Evolutionary conservation across 2,888 invertebrate species (phyloP), one percentile per base, ranked within the genome.

Genomic region (Nephrotoma flavescens): DNA sequence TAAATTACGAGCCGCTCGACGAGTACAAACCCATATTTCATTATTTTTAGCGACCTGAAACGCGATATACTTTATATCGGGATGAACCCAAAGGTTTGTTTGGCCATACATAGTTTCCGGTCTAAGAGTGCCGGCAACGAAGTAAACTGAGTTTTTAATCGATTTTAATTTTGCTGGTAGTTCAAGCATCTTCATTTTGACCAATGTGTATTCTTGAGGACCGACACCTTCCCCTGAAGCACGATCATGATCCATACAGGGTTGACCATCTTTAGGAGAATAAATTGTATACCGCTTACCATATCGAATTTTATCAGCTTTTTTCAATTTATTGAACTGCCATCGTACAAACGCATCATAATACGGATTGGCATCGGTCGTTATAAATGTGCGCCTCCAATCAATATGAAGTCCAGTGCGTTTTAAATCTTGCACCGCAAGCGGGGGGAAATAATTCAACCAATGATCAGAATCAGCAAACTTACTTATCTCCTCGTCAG

Each of bases 51-150:
- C 93, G 0, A 95, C 95, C 89, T 95, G 93, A 91, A 98, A 97
- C 0, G 96, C 98, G 88, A 99, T 94, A 90, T 99, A 99, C 88
- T 94, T 95, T 90, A 99, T 96, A 90, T 99, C 98, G 0, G 99
- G 99, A 90, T 96, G 96, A 4, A 99, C 91, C 98, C 99, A 99
- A 91, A 99, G 99, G 91, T 99, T 99, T 0, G 99, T 99, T 92
- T 99, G 99, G 0, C 99, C 99, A 90, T 99, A 99, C 99, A 99
- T 99, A 0, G 99, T 99, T 92, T 99, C 99, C 0, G 99, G 99
- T 87, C 99, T 94, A n/a, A 99, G 92, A 5, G 99, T 99, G 7
- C 99, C 99, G 19, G 99, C 99, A 11, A 99, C 98, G 87, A 99
- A 93, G 86, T 88, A 92, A 86, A 92, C 89, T 5, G 90, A 88